Conservation (phyloP, 2,888 invertebrate species). For the Arge pagana region DNA sequence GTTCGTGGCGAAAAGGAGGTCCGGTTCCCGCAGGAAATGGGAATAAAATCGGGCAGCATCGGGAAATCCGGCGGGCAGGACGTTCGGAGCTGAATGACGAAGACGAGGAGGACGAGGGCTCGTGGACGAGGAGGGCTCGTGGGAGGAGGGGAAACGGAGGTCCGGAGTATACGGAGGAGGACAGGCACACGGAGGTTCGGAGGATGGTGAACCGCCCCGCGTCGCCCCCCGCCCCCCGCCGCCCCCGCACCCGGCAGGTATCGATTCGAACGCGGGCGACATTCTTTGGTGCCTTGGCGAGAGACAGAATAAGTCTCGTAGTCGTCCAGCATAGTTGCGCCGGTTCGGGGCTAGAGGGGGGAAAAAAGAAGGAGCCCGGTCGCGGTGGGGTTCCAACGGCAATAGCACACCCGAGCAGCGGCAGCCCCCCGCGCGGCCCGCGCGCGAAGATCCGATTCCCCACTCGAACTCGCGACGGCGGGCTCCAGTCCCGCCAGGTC, state of each 20-base stretch:
- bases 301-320: conserved; percentile 20
- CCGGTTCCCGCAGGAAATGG: conserved; percentile 30
- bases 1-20: too few species aligned
- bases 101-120: background rate
- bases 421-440: conserved; percentile 59
- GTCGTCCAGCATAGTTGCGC: conserved; percentile 5
- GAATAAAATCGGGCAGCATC: conserved; percentile 17
- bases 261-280: conserved; percentile 51
- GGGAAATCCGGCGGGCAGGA: conserved; percentile 12
- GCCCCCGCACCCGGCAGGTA: conserved; percentile 31
- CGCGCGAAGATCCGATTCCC: conserved; percentile 60
- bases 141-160: background rate
- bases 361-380: conserved; percentile 47
- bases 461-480: conserved; percentile 49
- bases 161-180: conserved; percentile 21
- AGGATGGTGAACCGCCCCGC: too few species aligned
- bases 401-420: conserved; percentile 33
- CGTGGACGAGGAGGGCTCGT: background rate
- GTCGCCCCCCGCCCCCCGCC: conserved; percentile 26
- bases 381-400: conserved; percentile 64
- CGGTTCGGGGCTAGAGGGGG: conserved; percentile 3
- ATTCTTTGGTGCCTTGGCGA: conserved; percentile 29
- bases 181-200: conserved; percentile 12
- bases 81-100: conserved; percentile 6
- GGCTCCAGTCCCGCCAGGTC: conserved; percentile 30